Evolutionary conservation across 2,113 vertebrate genomes (phyloP).

Genomic region (Chinchilla lanigera): DNA sequence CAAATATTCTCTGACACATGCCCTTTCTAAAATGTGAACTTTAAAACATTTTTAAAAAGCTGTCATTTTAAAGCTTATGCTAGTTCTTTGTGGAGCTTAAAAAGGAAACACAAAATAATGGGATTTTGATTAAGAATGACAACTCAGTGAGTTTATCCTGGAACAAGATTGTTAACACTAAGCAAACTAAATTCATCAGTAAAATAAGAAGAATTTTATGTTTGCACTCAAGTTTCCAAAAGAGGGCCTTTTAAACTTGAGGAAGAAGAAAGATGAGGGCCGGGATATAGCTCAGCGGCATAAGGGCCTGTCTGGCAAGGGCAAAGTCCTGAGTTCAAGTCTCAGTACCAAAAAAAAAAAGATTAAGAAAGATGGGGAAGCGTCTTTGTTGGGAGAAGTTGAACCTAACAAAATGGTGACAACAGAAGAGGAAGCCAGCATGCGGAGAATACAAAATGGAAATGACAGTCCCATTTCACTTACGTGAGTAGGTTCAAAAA

Average conservation of each 20-base stretch:
- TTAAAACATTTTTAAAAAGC: constrained; percentile 26
- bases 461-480: background rate
- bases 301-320: too few species aligned
- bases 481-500: background rate
- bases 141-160: background rate
- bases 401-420: background rate
- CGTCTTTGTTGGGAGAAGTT: background rate
- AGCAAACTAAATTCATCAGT: constrained; percentile 16
- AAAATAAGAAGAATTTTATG: background rate
- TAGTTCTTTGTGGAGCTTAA: background rate
- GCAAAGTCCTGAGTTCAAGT: too few species aligned
- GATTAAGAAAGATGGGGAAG: background rate
- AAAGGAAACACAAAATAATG: constrained; percentile 4
- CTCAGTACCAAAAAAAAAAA: too few species aligned
- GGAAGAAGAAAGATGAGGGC: background rate
- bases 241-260: background rate
- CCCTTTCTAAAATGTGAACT: constrained; percentile 41
- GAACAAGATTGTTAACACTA: background rate
- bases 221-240: background rate
- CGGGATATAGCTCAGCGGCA: too few species aligned
- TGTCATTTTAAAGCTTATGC: constrained; percentile 41
- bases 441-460: background rate
- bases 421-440: background rate
- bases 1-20: background rate
- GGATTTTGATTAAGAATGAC: constrained; percentile 39